Evolutionary conservation across 2,888 invertebrate species (phyloP).

Genomic region (Epinotia demarniana): DNA sequence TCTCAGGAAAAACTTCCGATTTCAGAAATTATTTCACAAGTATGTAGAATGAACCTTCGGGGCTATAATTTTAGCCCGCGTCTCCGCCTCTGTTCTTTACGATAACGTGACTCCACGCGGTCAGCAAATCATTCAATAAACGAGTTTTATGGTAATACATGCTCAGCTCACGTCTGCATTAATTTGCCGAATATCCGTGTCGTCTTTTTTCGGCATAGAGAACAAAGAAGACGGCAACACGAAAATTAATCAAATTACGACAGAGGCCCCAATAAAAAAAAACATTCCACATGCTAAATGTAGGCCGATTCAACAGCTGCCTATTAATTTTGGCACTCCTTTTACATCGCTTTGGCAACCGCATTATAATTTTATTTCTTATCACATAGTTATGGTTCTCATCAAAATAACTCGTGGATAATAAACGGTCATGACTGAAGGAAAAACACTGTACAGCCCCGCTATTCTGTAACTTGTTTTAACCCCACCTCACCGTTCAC

Average conservation of each 20-base stretch:
- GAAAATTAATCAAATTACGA: background rate
- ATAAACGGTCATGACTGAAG: slow-evolving; percentile 16
- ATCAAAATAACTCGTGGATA: slow-evolving; percentile 1
- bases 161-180: no score
- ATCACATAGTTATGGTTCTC: background rate
- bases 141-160: no score
- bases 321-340: slow-evolving; percentile 39
- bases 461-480: no score
- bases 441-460: background rate
- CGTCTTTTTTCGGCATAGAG: background rate
- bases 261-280: background rate
- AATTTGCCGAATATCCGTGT: background rate
- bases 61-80: no score
- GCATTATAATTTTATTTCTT: slow-evolving; percentile 2
- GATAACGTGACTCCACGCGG: no score
- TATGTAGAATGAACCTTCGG: no score
- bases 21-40: no score
- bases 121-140: no score
- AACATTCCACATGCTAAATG: background rate
- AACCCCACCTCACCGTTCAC: no score
- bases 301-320: background rate
- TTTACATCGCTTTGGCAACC: background rate
- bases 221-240: background rate
- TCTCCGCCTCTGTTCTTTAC: no score
- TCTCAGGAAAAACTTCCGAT: no score